Conservation (phyloP, 1,140 invertebrate genomes). For the Acromyrmex heyeri region DNA sequence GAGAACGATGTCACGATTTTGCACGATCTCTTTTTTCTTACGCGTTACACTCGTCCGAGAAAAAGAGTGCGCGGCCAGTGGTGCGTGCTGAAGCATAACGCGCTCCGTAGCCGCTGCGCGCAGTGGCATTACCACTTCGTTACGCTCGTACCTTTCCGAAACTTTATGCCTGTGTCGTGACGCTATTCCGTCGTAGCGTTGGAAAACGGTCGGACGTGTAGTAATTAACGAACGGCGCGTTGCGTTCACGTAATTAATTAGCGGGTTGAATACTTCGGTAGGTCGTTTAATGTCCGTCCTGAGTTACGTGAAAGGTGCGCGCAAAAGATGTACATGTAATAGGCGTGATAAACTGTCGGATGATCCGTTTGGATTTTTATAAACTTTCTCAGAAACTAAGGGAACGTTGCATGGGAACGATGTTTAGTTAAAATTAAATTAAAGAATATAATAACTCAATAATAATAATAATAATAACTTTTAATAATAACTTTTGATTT, state of each 20-base stretch:
- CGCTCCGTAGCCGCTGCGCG: slow-evolving; percentile 76
- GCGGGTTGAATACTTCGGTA: slow-evolving; percentile 27
- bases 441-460: too few relatives aligned
- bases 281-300: slow-evolving; percentile 18
- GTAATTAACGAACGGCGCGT: slow-evolving; percentile 31
- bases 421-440: too few relatives aligned
- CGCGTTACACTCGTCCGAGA: slow-evolving; percentile 71
- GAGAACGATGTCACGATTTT: slow-evolving; percentile 83
- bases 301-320: slow-evolving; percentile 35
- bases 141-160: slow-evolving; percentile 81
- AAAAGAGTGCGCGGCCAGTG: slow-evolving; percentile 82
- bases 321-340: not conserved
- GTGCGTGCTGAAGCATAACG: slow-evolving; percentile 84
- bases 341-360: not conserved
- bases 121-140: slow-evolving; percentile 82
- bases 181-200: slow-evolving; percentile 24
- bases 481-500: too few relatives aligned
- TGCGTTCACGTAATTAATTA: slow-evolving; percentile 58
- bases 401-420: not conserved
- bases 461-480: too few relatives aligned
- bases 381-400: not conserved
- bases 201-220: slow-evolving; percentile 19
- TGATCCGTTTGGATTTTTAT: slow-evolving; percentile 1
- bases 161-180: slow-evolving; percentile 64
- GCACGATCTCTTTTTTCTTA: slow-evolving; percentile 75